Percentiles rank a stretch among this genome's conserved stretches.
phyloP scores from a whole-genome alignment of 2,888 invertebrate species.

The Neoscelio sp. region DNA sequence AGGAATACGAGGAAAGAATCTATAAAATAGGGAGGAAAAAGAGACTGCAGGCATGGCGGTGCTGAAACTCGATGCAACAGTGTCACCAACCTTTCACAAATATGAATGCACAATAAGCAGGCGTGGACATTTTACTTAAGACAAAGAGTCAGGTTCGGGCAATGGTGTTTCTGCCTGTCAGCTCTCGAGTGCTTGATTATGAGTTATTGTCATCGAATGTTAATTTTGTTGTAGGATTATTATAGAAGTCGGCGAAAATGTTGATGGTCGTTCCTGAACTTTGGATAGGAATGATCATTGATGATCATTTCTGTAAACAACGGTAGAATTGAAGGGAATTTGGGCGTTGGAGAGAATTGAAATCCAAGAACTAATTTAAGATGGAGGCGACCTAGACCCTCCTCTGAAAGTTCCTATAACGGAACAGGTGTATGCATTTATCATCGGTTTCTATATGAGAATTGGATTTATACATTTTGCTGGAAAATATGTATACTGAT shows the following conservation, averaged over 20 bases:
- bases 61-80: not conserved
- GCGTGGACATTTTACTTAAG: constrained; percentile 15
- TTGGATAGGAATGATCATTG: not conserved
- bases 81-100: constrained; percentile 25
- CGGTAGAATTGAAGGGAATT: too few species aligned
- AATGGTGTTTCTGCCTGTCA: constrained; percentile 1
- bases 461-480: too few species aligned
- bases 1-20: constrained; percentile 1
- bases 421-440: too few species aligned
- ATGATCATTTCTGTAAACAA: too few species aligned
- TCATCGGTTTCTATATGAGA: too few species aligned
- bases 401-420: too few species aligned
- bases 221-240: constrained; percentile 14
- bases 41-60: not conserved
- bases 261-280: too few species aligned
- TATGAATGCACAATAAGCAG: not conserved
- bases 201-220: constrained; percentile 33
- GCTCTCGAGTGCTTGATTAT: constrained; percentile 20
- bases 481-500: too few species aligned
- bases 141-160: constrained; percentile 22
- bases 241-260: too few species aligned
- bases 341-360: too few species aligned
- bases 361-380: too few species aligned
- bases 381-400: too few species aligned
- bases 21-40: constrained; percentile 5